Evolutionary conservation across 2,797 vertebrate genomes (phyloP), one percentile per base, ranked within the genome.

Genomic region (Odontamblyopus rebecca): DNA sequence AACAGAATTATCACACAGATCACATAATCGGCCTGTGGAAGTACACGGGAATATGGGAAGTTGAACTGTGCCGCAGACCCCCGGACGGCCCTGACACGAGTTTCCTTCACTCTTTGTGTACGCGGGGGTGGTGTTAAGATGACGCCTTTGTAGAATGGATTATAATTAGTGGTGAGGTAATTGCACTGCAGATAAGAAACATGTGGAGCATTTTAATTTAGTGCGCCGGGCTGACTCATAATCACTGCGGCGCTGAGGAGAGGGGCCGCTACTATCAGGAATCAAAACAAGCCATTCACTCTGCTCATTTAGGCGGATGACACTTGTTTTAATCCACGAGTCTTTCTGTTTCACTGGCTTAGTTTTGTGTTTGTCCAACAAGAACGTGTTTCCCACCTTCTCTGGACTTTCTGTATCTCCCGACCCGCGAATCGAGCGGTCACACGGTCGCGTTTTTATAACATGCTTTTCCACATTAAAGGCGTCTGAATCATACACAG

Each of bases 161-260:
- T 74, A 44, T 7, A 32, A 69, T 38, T 76, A 64, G 73, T 68
- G 66, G 67, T 63, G 76, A 51, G 30, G 23, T 82, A 38, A 72
- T 61, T 75, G 62, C 69, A 68, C 65, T 27, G 72, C 51, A 72
- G 44, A 50, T 15, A 67, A 51, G 50, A 35, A 59, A 78, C 71
- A 75, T 50, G 59, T 76, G 68, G 75, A 44, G 80, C 69, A 79
- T 85, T 64, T 53, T 74, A 83, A 85, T 76, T 73, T 38, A 51
- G 56, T 69, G 30, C 38, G 77, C 44, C 27, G 51, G 67, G 38
- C 51, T 63, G 57, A 70, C 61, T 32, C 69, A 62, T 81, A 71
- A 80, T 67, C 73, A 61, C 75, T 80, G 68, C 68, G 38, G 60
- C 63, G 71, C 71, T 68, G 77, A 79, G 57, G 78, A 80, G 77